A percentile compares a stretch with the other conserved stretches of the same genome.
phyloP scores from a whole-genome alignment of 2,888 invertebrate genomes.

The Lamproptera curius region DNA sequence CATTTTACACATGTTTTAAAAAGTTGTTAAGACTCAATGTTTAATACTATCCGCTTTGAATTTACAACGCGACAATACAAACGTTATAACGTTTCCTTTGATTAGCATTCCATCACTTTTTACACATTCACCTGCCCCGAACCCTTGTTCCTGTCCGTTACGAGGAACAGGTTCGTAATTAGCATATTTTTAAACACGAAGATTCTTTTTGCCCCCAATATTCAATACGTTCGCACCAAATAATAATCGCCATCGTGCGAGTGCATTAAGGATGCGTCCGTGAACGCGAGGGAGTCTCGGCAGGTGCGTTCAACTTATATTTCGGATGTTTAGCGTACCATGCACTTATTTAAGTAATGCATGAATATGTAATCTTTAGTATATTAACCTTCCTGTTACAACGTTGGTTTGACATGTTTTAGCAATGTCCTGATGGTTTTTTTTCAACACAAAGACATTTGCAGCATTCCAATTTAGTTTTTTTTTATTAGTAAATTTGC shows the following conservation, averaged over 20 bases:
- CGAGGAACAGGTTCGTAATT: conserved; percentile 40
- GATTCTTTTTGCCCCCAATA: conserved; percentile 64
- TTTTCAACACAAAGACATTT: too few species aligned
- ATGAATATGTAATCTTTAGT: conserved; percentile 38
- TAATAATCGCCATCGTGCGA: conserved; percentile 69
- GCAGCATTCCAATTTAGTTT: too few species aligned
- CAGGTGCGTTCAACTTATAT: conserved; percentile 66
- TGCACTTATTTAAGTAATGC: conserved; percentile 46
- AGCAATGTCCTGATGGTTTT: too few species aligned
- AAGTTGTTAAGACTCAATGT: too few species aligned
- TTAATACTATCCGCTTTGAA: too few species aligned
- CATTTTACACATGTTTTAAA: too few species aligned
- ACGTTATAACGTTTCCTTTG: too few species aligned
- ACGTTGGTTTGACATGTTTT: too few species aligned
- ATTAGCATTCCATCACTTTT: conserved; percentile 59
- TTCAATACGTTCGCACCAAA: conserved; percentile 75
- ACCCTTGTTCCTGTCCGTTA: conserved; percentile 48
- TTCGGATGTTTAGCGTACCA: conserved; percentile 54
- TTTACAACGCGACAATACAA: too few species aligned
- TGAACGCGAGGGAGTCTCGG: conserved; percentile 54
- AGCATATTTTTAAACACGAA: conserved; percentile 62
- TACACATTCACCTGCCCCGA: conserved; percentile 55
- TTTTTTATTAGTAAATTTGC: too few species aligned
- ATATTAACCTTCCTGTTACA: conserved; percentile 40
- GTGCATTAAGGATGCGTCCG: conserved; percentile 60